Evolutionary conservation across 2,797 vertebrate species (phyloP).

Genomic region (Labroides dimidiatus): DNA sequence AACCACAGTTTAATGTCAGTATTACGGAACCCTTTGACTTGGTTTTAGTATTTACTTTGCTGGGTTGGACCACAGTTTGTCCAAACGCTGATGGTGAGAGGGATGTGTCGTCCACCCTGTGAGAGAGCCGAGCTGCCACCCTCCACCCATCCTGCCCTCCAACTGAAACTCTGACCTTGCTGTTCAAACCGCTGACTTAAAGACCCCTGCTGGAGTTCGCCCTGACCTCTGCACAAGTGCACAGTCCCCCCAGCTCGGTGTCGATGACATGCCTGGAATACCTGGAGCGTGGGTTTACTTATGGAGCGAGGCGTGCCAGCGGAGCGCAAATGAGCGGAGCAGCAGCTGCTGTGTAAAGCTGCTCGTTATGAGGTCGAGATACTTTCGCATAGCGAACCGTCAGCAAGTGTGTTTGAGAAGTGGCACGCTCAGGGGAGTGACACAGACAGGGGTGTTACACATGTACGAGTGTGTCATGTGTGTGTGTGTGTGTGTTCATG

Average conservation of each 20-base stretch:
- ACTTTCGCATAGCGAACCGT: slow-evolving; percentile 70
- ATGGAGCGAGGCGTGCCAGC: slow-evolving; percentile 69
- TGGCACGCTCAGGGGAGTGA: slow-evolving; percentile 64
- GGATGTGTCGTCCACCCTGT: neutral
- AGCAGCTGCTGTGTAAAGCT: slow-evolving; percentile 75
- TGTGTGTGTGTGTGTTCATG: slow-evolving; percentile 52
- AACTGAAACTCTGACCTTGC: slow-evolving; percentile 62
- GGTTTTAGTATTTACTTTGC: too few species aligned
- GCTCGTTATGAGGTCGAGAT: slow-evolving; percentile 65
- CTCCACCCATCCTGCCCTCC: slow-evolving; percentile 28
- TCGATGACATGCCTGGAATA: slow-evolving; percentile 68
- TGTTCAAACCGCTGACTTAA: slow-evolving; percentile 58
- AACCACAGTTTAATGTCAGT: too few species aligned
- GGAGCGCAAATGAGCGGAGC: slow-evolving; percentile 51
- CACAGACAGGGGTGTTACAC: slow-evolving; percentile 70
- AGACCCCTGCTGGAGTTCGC: slow-evolving; percentile 54
- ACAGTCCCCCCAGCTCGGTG: slow-evolving; percentile 40
- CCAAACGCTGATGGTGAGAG: too few species aligned
- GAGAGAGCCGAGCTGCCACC: slow-evolving; percentile 26
- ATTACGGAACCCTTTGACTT: too few species aligned
- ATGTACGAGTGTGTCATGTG: slow-evolving; percentile 62
- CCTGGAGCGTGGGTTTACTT: slow-evolving; percentile 74
- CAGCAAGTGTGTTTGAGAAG: slow-evolving; percentile 54
- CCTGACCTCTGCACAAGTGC: slow-evolving; percentile 75
- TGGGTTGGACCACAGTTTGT: too few species aligned